Percentiles rank a stretch among this genome's conserved stretches.
Evolutionary conservation across 2,888 invertebrate species (phyloP).

Genomic region (Xestia xanthographa): DNA sequence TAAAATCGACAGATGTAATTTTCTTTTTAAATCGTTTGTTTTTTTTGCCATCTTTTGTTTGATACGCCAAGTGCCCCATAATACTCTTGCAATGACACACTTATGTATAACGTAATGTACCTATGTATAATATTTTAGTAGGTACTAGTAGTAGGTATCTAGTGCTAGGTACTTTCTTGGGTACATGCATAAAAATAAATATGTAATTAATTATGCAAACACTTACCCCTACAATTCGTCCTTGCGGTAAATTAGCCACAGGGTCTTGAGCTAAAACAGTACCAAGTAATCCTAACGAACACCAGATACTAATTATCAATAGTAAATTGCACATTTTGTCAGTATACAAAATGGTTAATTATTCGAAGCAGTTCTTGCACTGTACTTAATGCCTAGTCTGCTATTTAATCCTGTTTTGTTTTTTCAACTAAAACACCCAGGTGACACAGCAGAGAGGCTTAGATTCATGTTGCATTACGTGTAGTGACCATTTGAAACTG

Average conservation of each 20-base stretch:
- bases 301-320: conserved; percentile 47
- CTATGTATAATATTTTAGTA: no score
- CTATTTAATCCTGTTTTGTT: conserved; percentile 11
- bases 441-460: conserved; percentile 1
- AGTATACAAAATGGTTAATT: background rate
- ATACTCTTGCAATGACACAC: background rate
- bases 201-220: background rate
- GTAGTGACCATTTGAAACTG: conserved; percentile 69
- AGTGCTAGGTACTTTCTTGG: background rate
- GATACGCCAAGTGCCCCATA: background rate
- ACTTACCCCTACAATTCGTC: conserved; percentile 91
- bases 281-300: conserved; percentile 53
- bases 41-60: background rate
- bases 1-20: background rate
- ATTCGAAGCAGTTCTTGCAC: background rate
- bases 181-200: background rate
- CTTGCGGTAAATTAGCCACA: conserved; percentile 89
- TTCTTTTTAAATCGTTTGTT: background rate
- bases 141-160: background rate
- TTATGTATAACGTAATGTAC: no score
- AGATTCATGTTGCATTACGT: conserved; percentile 33
- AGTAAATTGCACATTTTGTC: conserved; percentile 45
- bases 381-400: background rate
- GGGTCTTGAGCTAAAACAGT: conserved; percentile 85
- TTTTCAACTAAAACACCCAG: background rate